These are phyloP conservation scores for Ceratotherium simum DNA, from an alignment of 2,113 vertebrate genomes.

Conservation along the genomic window DNA sequence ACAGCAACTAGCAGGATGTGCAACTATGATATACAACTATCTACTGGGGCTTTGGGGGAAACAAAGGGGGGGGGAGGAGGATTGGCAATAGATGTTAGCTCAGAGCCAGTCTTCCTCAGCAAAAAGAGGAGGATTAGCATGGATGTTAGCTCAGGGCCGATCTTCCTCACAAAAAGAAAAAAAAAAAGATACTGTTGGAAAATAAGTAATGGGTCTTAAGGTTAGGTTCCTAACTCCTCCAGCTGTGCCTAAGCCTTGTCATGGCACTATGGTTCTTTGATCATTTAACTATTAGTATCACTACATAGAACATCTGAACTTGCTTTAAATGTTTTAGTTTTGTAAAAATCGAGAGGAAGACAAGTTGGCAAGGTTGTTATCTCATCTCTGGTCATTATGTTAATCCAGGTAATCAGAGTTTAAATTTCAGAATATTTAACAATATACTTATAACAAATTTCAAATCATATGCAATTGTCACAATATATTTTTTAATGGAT, in stretches of 20 bases:
- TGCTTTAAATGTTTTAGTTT: not conserved
- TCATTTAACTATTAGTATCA: not conserved
- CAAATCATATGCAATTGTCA: not conserved
- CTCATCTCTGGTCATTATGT: not conserved
- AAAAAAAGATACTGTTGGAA: not conserved
- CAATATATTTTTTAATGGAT: not conserved
- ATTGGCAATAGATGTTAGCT: too few relatives aligned
- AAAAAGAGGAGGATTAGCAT: too few relatives aligned
- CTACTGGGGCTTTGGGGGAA: too few relatives aligned
- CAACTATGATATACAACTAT: too few relatives aligned
- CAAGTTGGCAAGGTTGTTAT: not conserved
- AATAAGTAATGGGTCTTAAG: not conserved
- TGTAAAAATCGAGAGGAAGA: not conserved
- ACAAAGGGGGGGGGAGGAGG: too few relatives aligned
- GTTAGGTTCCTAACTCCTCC: not conserved
- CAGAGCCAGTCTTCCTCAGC: too few relatives aligned
- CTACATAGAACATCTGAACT: not conserved
- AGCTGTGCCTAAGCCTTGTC: not conserved
- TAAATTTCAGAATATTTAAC: not conserved
- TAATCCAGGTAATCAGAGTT: not conserved
- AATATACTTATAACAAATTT: not conserved
- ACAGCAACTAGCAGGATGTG: too few relatives aligned
- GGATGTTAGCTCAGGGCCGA: too few relatives aligned
- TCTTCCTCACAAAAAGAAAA: too few relatives aligned
- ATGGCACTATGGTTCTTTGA: not conserved